Evolutionary conservation across 2,888 invertebrate species (phyloP), one percentile per base, ranked within the genome.

Genomic region (Stenodera caucasica): DNA sequence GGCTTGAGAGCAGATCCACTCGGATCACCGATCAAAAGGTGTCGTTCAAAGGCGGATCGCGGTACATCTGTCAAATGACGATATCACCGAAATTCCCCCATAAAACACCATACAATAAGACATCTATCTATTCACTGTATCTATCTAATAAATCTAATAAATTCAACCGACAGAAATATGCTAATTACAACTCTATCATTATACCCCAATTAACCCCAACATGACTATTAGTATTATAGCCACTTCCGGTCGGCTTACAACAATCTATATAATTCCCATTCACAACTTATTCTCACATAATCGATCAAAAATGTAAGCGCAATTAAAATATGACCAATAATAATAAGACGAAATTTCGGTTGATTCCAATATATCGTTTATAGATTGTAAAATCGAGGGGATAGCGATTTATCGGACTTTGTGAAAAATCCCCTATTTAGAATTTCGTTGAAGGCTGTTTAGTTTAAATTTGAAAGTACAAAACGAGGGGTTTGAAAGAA

Each of bases 1-100:
- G 70, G 71, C 65, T 71, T 60, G 65, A 67, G 70, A 68, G 71
- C 67, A 66, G 69, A 68, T 69, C 72, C 67, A 66, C 70, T 67
- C 78, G 77, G 76, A 72, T 77, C 71, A 76, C 65, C 75, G 78
- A 79, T 79, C 79, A 79, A 79, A 79, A 77, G 77, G 76, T 77
- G 77, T 75, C 75, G 68, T 70, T 74, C 74, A 74, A 74, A 70
- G 63, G 58, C 67, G 52, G 57, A 45, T 52, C 40, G 54, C 40
- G 40, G 5, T 11, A 21, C 59, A 63, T 63, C 50, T 57, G 37
- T 58, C 54, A 58, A 53, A 40, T 54, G 56, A 50, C 57, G 55
- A 5, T 6, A 35, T 30, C 53, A 33, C 23, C 33, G 33, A 33
- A 33, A 30, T n/a, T n/a, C n/a, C 51, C 23, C 53, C 35, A 21